Conservation (phyloP, 1,140 invertebrate genomes). For the Apocrypta bakeri region DNA sequence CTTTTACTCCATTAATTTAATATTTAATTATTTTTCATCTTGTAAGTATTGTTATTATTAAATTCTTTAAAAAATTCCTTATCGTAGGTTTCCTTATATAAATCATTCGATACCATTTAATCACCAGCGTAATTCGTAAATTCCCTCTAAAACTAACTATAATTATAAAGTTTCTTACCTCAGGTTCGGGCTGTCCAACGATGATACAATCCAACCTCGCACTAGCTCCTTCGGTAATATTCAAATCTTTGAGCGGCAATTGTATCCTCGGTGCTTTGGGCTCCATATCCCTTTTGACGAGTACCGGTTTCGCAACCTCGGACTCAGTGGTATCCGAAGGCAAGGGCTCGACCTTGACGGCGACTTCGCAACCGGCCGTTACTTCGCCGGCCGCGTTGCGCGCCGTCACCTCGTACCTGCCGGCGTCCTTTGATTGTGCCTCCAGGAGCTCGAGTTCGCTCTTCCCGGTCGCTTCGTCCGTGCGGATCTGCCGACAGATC, state of each 20-base stretch:
- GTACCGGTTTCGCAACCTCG: slow-evolving; percentile 71
- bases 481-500: slow-evolving; percentile 75
- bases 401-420: slow-evolving; percentile 79
- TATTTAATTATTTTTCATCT: too few species aligned
- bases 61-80: too few species aligned
- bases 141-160: not conserved
- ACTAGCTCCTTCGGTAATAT: slow-evolving; percentile 82
- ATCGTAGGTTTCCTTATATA: too few species aligned
- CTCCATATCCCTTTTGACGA: slow-evolving; percentile 78
- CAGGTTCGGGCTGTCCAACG: slow-evolving; percentile 88
- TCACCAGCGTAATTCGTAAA: too few species aligned
- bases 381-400: slow-evolving; percentile 80
- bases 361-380: slow-evolving; percentile 79
- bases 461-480: slow-evolving; percentile 73
- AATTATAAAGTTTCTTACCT: slow-evolving; percentile 72
- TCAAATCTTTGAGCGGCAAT: slow-evolving; percentile 80
- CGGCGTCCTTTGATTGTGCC: slow-evolving; percentile 82
- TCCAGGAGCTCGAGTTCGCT: slow-evolving; percentile 81
- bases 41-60: too few species aligned
- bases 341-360: slow-evolving; percentile 81
- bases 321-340: slow-evolving; percentile 84
- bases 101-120: too few species aligned
- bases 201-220: slow-evolving; percentile 87
- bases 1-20: too few species aligned
- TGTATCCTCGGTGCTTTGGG: slow-evolving; percentile 84